These are phyloP conservation scores for Odontesthes bonariensis DNA, from an alignment of 2,113 vertebrate genomes.

Conservation along the genomic window DNA sequence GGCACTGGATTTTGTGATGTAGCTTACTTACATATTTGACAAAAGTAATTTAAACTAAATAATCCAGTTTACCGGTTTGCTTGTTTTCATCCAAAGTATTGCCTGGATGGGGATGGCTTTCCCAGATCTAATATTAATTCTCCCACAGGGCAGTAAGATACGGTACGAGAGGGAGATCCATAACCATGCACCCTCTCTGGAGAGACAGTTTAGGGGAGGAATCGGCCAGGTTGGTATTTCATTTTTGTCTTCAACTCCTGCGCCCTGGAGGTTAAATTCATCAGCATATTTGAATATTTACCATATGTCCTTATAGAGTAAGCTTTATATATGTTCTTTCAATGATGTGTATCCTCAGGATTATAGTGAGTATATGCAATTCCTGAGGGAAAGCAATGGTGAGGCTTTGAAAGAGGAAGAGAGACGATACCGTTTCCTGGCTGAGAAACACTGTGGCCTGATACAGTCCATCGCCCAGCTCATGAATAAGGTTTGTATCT, in stretches of 20 bases:
- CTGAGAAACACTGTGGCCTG: slow-evolving; percentile 90
- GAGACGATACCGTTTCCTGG: slow-evolving; percentile 94
- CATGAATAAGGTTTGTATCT: slow-evolving; percentile 79
- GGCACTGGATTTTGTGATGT: neutral
- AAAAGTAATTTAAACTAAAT: neutral
- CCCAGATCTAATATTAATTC: neutral
- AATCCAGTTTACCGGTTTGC: neutral
- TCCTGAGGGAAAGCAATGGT: slow-evolving; percentile 87
- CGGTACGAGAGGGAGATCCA: slow-evolving; percentile 90
- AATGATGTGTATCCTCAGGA: slow-evolving; percentile 68
- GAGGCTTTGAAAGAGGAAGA: slow-evolving; percentile 92
- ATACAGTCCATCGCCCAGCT: slow-evolving; percentile 70
- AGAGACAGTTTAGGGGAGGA: slow-evolving; percentile 86
- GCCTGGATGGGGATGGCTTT: neutral
- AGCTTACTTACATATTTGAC: neutral
- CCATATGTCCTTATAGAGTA: neutral
- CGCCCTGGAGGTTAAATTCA: neutral
- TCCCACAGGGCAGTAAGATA: slow-evolving; percentile 87
- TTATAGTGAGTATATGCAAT: slow-evolving; percentile 82
- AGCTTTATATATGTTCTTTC: neutral
- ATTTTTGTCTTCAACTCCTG: neutral
- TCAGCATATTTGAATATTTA: neutral
- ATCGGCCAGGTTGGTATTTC: slow-evolving; percentile 59
- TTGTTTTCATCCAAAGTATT: neutral
- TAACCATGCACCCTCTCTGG: slow-evolving; percentile 81